Evolutionary conservation across 2,888 invertebrate species (phyloP), one percentile per base, ranked within the genome.

Genomic region (Anticlea derivata): DNA sequence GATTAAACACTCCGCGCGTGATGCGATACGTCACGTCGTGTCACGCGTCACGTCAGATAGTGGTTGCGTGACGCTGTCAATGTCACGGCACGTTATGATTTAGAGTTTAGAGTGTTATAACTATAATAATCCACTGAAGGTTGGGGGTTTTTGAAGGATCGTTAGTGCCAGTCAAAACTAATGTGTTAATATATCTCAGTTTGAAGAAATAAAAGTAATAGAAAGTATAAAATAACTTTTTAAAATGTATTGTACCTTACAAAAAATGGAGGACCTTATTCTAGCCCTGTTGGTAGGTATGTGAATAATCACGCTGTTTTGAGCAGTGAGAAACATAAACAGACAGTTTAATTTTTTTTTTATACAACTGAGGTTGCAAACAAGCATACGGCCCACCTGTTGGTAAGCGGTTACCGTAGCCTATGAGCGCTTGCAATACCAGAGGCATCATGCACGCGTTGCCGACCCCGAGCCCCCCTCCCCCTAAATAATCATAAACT

Each of bases 31-130:
- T 54, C 52, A 52, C 37, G 50, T 57, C 30, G 29, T 45, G 53
- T 58, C 59, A 49, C 34, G 52, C 53, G 58, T 47, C 47, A 50
- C 43, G 43, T 39, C 58, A 61, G 57, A 61, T 61, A 60, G 52
- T 43, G 43, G 37, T 52, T 48, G 50, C 58, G 54, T 60, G 60
- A 60, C 57, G 46, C 30, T 50, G 56, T 62, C 62, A 54, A 51
- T 59, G 52, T 50, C 46, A 50, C 47, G 52, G 31, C 56, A 50
- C 45, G 37, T 34, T 52, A 60, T 63, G 59, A 58, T 55, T 60
- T 58, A 60, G 59, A 45, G 51, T 49, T 54, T 55, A 58, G 55
- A 41, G 50, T 50, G 53, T 41, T 49, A 59, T 39, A 40, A 54
- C 53, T 50, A 53, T 50, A 55, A 53, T 50, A 55, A 13, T 31